Conservation (phyloP, 2,888 invertebrate genomes). For the Tenthredo amoena region DNA sequence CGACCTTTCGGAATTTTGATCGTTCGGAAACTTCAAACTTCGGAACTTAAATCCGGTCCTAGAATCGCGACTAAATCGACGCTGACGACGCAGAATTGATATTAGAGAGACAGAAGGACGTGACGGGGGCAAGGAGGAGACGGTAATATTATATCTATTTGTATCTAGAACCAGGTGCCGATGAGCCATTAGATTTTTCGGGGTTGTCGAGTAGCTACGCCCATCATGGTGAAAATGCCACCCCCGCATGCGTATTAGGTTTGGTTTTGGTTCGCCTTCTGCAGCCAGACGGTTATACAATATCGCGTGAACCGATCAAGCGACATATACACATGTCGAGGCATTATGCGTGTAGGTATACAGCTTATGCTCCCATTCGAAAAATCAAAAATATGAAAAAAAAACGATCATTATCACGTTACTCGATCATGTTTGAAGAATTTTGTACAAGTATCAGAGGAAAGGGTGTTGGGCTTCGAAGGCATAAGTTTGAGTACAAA, state of each 20-base stretch:
- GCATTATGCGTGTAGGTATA: background rate
- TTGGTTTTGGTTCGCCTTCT: slow-evolving; percentile 41
- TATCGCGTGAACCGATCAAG: slow-evolving; percentile 29
- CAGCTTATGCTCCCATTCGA: background rate
- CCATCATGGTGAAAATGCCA: slow-evolving; percentile 54
- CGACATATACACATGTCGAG: slow-evolving; percentile 29
- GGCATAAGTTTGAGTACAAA: background rate
- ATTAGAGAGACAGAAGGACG: background rate
- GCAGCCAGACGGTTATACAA: slow-evolving; percentile 23
- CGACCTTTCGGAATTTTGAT: too few species aligned
- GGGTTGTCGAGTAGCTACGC: slow-evolving; percentile 63
- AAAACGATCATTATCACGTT: background rate
- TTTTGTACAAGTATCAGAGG: background rate
- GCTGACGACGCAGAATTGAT: slow-evolving; percentile 32
- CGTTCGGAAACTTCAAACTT: too few species aligned
- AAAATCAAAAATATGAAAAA: background rate
- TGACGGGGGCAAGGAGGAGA: background rate
- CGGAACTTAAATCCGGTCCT: background rate
- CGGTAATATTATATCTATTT: slow-evolving; percentile 7
- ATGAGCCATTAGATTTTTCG: slow-evolving; percentile 56
- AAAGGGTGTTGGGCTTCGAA: background rate
- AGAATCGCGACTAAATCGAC: background rate
- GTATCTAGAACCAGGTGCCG: slow-evolving; percentile 55
- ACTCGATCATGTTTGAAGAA: background rate
- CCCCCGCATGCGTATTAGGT: slow-evolving; percentile 64